Percentiles rank a stretch among this genome's conserved stretches.
phyloP scores from a whole-genome alignment of 2,797 vertebrate species.

The Cossypha polioptera region DNA sequence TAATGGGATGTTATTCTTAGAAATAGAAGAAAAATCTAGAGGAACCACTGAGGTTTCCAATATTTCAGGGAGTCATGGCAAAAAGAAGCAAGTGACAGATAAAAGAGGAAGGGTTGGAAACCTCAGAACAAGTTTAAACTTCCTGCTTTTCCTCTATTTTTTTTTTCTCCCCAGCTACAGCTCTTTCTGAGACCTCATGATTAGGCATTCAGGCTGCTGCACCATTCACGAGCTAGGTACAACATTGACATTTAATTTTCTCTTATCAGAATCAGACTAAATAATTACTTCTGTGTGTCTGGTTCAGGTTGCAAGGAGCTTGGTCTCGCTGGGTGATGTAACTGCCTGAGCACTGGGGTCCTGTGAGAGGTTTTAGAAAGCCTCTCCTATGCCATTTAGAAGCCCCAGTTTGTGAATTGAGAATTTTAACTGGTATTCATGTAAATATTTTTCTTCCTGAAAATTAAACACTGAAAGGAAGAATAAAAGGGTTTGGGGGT shows the following conservation, averaged over 20 bases:
- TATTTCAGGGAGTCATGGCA: background rate
- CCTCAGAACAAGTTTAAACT: background rate
- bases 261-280: background rate
- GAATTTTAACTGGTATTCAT: background rate
- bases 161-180: background rate
- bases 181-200: background rate
- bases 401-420: background rate
- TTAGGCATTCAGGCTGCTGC: background rate
- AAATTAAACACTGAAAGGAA: background rate
- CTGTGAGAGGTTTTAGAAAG: background rate
- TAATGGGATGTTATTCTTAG: background rate
- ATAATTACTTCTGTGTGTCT: background rate
- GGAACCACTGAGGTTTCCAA: background rate
- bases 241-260: conserved; percentile 3
- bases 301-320: background rate
- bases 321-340: background rate
- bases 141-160: background rate
- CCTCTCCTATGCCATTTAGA: background rate
- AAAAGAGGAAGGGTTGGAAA: background rate
- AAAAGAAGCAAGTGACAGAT: background rate
- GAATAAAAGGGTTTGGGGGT: background rate
- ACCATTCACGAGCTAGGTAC: background rate
- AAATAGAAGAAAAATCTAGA: background rate
- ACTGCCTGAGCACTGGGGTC: background rate
- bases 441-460: background rate